Base-by-base conservation (phyloP, 2,797 vertebrate species). In the Geotrypetes seraphini region DNA sequence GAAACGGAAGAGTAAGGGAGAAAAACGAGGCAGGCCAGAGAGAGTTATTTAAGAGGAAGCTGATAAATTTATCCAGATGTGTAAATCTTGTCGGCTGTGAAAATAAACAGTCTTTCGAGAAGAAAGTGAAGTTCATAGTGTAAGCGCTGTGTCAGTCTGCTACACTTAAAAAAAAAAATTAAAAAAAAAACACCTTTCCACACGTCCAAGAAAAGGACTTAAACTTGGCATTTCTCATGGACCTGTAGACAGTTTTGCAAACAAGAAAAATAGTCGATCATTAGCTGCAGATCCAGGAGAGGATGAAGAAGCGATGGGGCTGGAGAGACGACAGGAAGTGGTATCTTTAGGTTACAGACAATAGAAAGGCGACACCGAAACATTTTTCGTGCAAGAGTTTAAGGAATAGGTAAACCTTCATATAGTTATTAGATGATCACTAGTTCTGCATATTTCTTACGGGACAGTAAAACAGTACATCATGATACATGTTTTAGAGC, bases 361-460 rank as follows among this genome's bases (percentile, higher is more conserved):
- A 39, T 28, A n/a, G 14, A 15, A 10, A 40, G 6, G 3, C n/a
- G n/a, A 28, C 17, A 9, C 39, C 42, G 22, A 23, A 11, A 16
- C 11, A n/a, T 20, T 39, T 43, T 31, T 35, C 33, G 5, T 9
- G 41, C 40, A 34, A 3, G 10, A 31, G n/a, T 10, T 16, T n/a
- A 22, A 16, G 17, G 22, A 43, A 25, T 31, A 19, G 60, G 54
- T 58, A 44, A 64, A 57, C 53, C 54, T 43, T 60, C 70, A 71
- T 69, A 73, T 71, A 61, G 60, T 43, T 40, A 59, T 51, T 51
- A 60, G 61, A 31, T 14, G 8, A 53, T 55, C 50, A 37, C 35
- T 38, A 15, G 28, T 55, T 43, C 43, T 50, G 22, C 44, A 44
- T 41, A n/a, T n/a, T n/a, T n/a, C n/a, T n/a, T n/a, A n/a, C n/a